A percentile compares a stretch with the other conserved stretches of the same genome.
Evolutionary conservation across 23 tunicate species (phyloP).

Genomic region (Phallusia fumigata): DNA sequence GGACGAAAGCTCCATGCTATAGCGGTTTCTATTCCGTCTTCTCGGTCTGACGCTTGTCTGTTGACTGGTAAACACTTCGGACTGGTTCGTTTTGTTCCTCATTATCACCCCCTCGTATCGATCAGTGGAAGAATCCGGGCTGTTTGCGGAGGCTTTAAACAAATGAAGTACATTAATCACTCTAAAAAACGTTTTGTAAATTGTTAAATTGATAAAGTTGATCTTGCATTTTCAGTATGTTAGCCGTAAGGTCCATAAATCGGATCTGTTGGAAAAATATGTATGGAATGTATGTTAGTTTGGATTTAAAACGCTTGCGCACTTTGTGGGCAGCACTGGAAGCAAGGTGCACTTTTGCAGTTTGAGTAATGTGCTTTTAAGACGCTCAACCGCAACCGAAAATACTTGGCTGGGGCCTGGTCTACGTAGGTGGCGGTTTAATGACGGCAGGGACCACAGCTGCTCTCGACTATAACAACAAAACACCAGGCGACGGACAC

Average conservation of each 20-base stretch:
- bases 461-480: constrained; percentile 1
- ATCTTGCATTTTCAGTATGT: neutral
- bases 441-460: neutral
- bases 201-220: neutral
- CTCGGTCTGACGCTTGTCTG: constrained; percentile 7
- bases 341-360: neutral
- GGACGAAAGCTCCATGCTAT: constrained; percentile 20
- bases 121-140: neutral
- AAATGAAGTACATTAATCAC: neutral
- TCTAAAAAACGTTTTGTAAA: neutral
- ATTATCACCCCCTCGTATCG: neutral
- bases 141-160: constrained; percentile 1
- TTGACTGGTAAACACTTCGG: neutral
- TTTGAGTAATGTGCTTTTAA: constrained; percentile 9
- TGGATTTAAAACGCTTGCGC: neutral
- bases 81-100: neutral
- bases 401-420: neutral
- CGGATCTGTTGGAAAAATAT: neutral
- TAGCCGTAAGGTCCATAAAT: no score
- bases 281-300: neutral
- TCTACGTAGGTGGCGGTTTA: constrained; percentile 14
- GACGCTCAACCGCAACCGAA: neutral
- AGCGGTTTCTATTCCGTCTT: neutral
- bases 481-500: constrained; percentile 3
- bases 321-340: neutral